phyloP scores from a whole-genome alignment of 2,113 vertebrate species.

The Lanius collurio region DNA sequence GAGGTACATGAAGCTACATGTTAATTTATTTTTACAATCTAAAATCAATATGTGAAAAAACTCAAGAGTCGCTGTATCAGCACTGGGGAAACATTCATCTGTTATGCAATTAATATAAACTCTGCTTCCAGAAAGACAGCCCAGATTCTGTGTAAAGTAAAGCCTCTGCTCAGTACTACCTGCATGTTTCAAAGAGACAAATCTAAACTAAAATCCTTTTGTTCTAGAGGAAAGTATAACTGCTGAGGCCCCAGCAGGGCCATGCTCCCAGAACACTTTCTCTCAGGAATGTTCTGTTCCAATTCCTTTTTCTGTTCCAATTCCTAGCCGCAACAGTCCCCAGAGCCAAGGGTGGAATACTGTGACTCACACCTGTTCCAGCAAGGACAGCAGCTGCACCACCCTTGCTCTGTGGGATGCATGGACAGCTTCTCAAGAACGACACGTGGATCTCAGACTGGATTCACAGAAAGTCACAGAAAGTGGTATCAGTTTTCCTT shows the following conservation, averaged over 20 bases:
- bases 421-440: neutral
- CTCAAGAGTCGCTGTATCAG: neutral
- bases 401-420: neutral
- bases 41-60: neutral
- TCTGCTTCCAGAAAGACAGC: neutral
- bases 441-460: neutral
- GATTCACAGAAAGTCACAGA: neutral
- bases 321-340: rapidly evolving
- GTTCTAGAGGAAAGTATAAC: neutral
- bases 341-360: neutral
- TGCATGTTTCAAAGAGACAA: neutral
- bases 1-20: neutral
- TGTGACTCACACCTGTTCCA: neutral
- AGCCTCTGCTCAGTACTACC: neutral
- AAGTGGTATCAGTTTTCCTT: neutral
- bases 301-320: neutral
- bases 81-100: neutral
- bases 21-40: neutral
- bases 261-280: neutral
- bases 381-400: neutral
- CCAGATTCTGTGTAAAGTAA: neutral
- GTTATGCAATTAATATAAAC: neutral
- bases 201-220: neutral
- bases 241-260: neutral
- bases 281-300: neutral